A percentile compares a stretch with the other conserved stretches of the same genome.
phyloP scores from a whole-genome alignment of 2,797 vertebrate species.

The Pelobates cultripes region DNA sequence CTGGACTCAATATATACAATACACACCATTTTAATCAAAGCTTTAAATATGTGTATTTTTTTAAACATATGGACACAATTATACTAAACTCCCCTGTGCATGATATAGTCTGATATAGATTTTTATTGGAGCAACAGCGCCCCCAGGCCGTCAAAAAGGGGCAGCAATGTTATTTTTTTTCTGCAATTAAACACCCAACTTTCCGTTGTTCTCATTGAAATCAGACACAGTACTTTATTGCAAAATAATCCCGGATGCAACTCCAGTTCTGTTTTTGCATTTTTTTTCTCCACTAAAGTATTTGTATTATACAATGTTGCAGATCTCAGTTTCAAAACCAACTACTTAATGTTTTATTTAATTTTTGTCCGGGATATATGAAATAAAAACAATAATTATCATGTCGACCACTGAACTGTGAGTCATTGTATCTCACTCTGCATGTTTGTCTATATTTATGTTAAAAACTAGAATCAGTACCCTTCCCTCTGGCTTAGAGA shows the following conservation, averaged over 20 bases:
- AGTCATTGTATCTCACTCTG: too few species aligned
- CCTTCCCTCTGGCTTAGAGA: too few species aligned
- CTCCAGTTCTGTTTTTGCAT: background rate
- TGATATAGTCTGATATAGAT: slow-evolving; percentile 17
- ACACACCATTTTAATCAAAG: slow-evolving; percentile 12
- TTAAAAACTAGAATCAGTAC: too few species aligned
- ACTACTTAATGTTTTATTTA: too few species aligned
- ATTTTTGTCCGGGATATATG: too few species aligned
- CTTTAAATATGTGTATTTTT: slow-evolving; percentile 38
- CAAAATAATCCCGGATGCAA: background rate
- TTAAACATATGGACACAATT: slow-evolving; percentile 49
- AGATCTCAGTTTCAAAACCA: too few species aligned
- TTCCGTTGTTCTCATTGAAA: background rate
- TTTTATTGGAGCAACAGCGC: slow-evolving; percentile 85
- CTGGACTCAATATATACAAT: slow-evolving; percentile 3
- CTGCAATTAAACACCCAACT: background rate
- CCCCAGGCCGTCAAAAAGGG: slow-evolving; percentile 73
- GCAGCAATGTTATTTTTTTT: slow-evolving; percentile 26
- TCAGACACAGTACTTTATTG: background rate
- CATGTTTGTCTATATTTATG: too few species aligned
- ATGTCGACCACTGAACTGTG: too few species aligned
- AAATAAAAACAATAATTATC: too few species aligned
- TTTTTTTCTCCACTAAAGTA: background rate
- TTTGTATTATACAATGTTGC: background rate
- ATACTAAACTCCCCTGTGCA: slow-evolving; percentile 14